Evolutionary conservation across 2,113 vertebrate genomes (phyloP).

Genomic region (Amphiprion percula): DNA sequence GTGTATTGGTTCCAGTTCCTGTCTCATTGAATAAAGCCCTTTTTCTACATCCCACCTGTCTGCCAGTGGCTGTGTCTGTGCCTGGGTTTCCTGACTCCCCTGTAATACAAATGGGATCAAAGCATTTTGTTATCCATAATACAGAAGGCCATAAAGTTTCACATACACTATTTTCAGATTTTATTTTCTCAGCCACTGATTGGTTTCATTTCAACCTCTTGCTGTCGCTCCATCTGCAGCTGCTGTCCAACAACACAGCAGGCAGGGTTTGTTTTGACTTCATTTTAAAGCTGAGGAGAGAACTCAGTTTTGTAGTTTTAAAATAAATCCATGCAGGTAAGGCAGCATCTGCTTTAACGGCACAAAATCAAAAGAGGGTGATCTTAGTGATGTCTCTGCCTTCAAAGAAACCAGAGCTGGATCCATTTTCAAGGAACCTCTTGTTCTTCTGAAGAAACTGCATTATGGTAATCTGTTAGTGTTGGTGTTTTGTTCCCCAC

Average conservation of each 20-base stretch:
- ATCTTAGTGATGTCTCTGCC: constrained; percentile 33
- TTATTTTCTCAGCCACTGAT: background rate
- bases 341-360: background rate
- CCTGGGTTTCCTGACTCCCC: too few relatives aligned
- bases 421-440: constrained; percentile 25
- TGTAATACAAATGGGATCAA: too few relatives aligned
- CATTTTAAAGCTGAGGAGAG: background rate
- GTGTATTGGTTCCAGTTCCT: too few relatives aligned
- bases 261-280: background rate
- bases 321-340: constrained; percentile 21
- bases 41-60: too few relatives aligned
- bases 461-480: background rate
- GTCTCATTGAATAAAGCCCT: too few relatives aligned
- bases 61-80: too few relatives aligned
- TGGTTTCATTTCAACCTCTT: background rate
- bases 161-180: background rate
- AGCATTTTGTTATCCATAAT: too few relatives aligned
- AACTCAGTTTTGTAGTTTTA: background rate
- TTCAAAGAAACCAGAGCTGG: background rate
- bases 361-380: background rate
- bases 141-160: background rate
- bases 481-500: background rate
- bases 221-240: too few relatives aligned
- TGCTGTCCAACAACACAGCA: background rate
- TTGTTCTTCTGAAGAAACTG: background rate